Evolutionary conservation across 2,113 vertebrate genomes (phyloP).

Genomic region (Melanotaenia duboulayi): DNA sequence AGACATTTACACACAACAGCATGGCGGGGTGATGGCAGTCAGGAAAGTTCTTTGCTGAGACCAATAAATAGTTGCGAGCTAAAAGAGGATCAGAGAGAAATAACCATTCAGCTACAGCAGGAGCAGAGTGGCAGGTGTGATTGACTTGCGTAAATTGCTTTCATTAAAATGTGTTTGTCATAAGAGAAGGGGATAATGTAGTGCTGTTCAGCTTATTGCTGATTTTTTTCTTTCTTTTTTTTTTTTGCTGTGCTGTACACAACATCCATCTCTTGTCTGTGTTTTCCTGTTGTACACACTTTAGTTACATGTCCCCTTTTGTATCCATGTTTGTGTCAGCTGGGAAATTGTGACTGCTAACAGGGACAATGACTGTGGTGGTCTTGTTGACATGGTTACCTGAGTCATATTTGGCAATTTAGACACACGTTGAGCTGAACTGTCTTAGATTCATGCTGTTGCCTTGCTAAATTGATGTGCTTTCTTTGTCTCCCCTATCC

Average conservation of each 20-base stretch:
- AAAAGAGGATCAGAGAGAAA: conserved; percentile 43
- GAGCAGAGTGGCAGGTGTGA: conserved; percentile 20
- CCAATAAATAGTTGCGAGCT: conserved; percentile 49
- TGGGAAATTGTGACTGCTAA: conserved; percentile 4
- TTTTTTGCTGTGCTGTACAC: neutral
- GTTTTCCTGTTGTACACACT: neutral
- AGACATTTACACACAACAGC: conserved; percentile 14
- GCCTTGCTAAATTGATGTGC: conserved; percentile 21
- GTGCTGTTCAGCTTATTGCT: conserved; percentile 20
- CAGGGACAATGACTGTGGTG: conserved; percentile 12
- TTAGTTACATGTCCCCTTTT: conserved; percentile 17
- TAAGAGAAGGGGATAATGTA: neutral
- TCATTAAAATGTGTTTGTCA: conserved; percentile 41
- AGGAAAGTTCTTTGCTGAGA: conserved; percentile 41
- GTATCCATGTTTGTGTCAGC: conserved; percentile 6
- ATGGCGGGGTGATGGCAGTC: conserved; percentile 16
- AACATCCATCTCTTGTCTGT: conserved; percentile 5
- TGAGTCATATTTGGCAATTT: conserved; percentile 18
- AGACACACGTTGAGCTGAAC: conserved; percentile 8
- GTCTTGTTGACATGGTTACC: conserved; percentile 55
- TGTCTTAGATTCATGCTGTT: conserved; percentile 9
- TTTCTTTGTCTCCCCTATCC: neutral
- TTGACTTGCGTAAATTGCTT: conserved; percentile 51
- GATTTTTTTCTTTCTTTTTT: conserved; percentile 8
- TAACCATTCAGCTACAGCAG: conserved; percentile 36